Evolutionary conservation across 1,140 invertebrate genomes (phyloP), one percentile per base, ranked within the genome.

Genomic region (Dendroctonus valens): DNA sequence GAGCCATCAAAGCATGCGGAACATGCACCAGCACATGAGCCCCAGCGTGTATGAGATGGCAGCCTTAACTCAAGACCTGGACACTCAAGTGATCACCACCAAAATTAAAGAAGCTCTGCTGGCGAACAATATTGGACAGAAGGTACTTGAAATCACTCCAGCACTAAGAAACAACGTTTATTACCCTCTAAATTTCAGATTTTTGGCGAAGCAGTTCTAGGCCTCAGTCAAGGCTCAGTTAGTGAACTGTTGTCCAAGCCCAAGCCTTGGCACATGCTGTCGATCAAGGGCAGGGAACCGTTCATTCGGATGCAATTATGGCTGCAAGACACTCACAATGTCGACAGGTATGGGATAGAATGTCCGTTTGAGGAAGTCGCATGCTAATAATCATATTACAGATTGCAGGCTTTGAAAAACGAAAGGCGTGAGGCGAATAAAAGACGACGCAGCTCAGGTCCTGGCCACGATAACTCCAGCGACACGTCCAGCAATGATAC

Each of bases 181-280:
- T 26, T 3, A 26, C 26, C 26, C 3, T 2, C 26, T 26, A 1
- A 26, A 39, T 79, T 81, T 5, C 77, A 90, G 84, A 92, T 98
- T 59, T 98, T 98, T 76, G 96, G 96, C 12, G 96, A 99, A 82
- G 94, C 93, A 0, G 96, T 99, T 37, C 81, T 98, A 0, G 96
- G 96, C 0, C 82, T 98, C 9, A 97, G 94, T 3, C 96, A 99
- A 80, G 97, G 96, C 12, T 98, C 96, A 0, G 96, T 98, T 0
- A 97, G 94, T 75, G 97, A 99, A 80, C 81, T 99, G 11, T 82
- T 99, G 0, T 97, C 95, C 51, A 98, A 99, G 80, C 97, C 97
- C 0, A 98, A 98, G 76, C 96, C 96, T 0, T 99, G 97, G 97
- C 94, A 97, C 76, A 97, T 98, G 95, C 85, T 99, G 6, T 97